A percentile compares a stretch with the other conserved stretches of the same genome.
Conservation (phyloP, 2,797 vertebrate species). For the Semaprochilodus insignis region DNA sequence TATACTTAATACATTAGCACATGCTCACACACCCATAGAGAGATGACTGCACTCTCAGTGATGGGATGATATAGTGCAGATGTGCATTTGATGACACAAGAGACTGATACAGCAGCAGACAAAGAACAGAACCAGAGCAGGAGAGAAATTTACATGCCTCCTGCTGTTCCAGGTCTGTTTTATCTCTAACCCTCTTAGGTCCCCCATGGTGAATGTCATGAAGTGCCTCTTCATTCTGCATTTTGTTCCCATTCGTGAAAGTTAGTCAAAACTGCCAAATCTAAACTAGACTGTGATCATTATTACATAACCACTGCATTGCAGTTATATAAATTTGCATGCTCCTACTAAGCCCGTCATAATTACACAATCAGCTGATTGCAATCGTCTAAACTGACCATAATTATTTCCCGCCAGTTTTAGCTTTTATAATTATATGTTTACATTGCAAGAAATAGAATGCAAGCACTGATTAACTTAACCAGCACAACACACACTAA, state of each 20-base stretch:
- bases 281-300: neutral
- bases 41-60: slow-evolving; percentile 15
- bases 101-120: slow-evolving; percentile 49
- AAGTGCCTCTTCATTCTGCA: neutral
- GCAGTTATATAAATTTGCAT: too few relatives aligned
- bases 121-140: slow-evolving; percentile 46
- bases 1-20: slow-evolving; percentile 29
- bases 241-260: neutral
- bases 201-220: neutral
- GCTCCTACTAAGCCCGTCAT: too few relatives aligned
- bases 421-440: neutral
- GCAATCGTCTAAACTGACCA: neutral
- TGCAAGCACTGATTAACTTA: too few relatives aligned
- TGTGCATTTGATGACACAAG: slow-evolving; percentile 57
- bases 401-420: neutral
- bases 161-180: neutral
- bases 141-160: neutral
- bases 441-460: too few relatives aligned
- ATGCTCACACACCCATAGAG: slow-evolving; percentile 16
- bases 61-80: slow-evolving; percentile 54
- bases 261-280: neutral
- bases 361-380: too few relatives aligned
- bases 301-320: neutral
- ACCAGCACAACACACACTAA: too few relatives aligned
- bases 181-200: neutral